A percentile compares a stretch with the other conserved stretches of the same genome.
phyloP scores from a whole-genome alignment of 2,113 vertebrate species.

The Laticauda colubrina region DNA sequence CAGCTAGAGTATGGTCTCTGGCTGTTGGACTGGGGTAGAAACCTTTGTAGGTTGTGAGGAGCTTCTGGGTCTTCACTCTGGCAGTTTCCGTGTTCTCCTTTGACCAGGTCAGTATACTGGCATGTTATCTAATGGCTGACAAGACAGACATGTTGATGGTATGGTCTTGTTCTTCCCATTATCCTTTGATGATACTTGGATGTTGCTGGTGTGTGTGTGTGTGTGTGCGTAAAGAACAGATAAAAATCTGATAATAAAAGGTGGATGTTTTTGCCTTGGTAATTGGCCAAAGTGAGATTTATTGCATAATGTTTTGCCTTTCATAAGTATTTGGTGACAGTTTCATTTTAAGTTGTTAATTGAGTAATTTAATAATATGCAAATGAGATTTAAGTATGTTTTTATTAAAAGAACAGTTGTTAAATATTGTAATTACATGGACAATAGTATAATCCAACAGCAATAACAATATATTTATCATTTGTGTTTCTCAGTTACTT shows the following conservation, averaged over 20 bases:
- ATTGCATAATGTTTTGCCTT: constrained; percentile 9
- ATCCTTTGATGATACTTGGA: neutral
- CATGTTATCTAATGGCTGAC: neutral
- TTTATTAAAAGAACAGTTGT: constrained; percentile 26
- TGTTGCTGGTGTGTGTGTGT: neutral
- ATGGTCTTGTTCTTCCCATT: neutral
- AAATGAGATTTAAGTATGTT: neutral
- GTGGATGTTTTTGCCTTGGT: neutral
- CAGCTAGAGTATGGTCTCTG: neutral
- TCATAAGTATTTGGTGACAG: constrained; percentile 33
- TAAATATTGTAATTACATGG: constrained; percentile 3
- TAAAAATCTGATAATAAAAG: neutral
- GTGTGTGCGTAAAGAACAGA: neutral
- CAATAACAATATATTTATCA: neutral
- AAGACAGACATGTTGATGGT: neutral
- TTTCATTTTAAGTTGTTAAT: constrained; percentile 3
- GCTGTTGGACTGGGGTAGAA: neutral
- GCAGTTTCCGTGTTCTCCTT: neutral
- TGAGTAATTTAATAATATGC: neutral
- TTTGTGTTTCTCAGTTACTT: neutral
- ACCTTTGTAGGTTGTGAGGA: neutral
- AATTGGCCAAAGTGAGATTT: neutral
- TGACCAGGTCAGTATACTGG: neutral
- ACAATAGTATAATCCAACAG: constrained; percentile 12
- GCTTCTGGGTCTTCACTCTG: neutral